These are phyloP conservation scores for Drosophila navojoa DNA, from an alignment of 1,140 invertebrate genomes.

Conservation along the genomic window DNA sequence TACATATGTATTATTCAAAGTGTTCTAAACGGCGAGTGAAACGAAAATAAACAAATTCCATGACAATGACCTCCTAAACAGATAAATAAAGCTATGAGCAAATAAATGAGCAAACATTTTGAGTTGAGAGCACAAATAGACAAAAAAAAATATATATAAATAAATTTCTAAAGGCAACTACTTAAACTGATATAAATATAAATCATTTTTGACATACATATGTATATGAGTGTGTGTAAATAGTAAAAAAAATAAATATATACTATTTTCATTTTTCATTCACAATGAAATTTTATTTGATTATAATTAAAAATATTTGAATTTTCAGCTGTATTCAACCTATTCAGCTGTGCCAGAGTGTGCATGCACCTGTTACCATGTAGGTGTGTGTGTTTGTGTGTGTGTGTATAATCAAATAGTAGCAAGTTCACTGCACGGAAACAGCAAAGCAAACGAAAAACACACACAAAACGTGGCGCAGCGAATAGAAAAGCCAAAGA, in stretches of 20 bases:
- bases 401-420: constrained; percentile 67
- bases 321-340: neutral
- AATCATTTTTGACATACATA: constrained; percentile 12
- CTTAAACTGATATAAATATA: constrained; percentile 28
- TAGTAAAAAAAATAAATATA: constrained; percentile 28
- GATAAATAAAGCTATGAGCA: constrained; percentile 62
- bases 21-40: constrained; percentile 5
- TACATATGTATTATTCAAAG: neutral
- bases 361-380: constrained; percentile 1
- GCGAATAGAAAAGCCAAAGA: constrained; percentile 34
- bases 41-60: constrained; percentile 53
- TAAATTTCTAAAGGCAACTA: constrained; percentile 6
- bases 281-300: neutral
- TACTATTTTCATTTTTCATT: no score
- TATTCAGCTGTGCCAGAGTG: neutral
- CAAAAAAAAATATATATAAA: neutral
- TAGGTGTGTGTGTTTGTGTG: neutral
- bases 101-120: constrained; percentile 69
- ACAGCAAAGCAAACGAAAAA: constrained; percentile 54
- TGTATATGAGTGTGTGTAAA: neutral
- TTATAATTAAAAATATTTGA: neutral
- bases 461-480: constrained; percentile 6
- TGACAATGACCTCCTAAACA: constrained; percentile 74
- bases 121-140: constrained; percentile 29
- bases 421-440: constrained; percentile 76